A percentile compares a stretch with the other conserved stretches of the same genome.
These are phyloP conservation scores for Neodiprion fabricii DNA, from an alignment of 1,140 invertebrate species.

Conservation along the genomic window DNA sequence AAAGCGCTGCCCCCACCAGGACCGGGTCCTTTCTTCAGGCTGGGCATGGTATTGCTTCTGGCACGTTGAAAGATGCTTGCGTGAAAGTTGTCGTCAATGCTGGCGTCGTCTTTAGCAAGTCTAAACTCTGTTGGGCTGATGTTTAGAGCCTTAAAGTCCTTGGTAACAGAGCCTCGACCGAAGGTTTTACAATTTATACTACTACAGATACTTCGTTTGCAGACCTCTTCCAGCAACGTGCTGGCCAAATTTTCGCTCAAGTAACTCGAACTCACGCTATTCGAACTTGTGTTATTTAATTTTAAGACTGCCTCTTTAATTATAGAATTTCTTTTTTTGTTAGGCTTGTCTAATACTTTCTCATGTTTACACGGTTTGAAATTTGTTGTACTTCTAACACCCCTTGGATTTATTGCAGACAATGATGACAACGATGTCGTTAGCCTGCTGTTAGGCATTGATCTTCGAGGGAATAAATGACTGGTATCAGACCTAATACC, in stretches of 20 bases:
- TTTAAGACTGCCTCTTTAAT: slow-evolving; percentile 56
- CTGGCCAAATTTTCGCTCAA: slow-evolving; percentile 42
- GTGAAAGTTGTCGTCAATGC: slow-evolving; percentile 46
- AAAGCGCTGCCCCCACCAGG: slow-evolving; percentile 41
- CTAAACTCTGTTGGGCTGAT: slow-evolving; percentile 42
- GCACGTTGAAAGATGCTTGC: slow-evolving; percentile 53
- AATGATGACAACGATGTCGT: slow-evolving; percentile 19
- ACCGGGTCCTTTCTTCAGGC: slow-evolving; percentile 50
- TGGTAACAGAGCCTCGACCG: slow-evolving; percentile 49
- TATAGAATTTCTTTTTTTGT: slow-evolving; percentile 44
- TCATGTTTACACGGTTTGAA: slow-evolving; percentile 54
- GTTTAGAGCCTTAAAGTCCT: slow-evolving; percentile 54
- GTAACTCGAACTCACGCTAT: slow-evolving; percentile 31
- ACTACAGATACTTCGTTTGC: slow-evolving; percentile 46
- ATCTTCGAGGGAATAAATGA: slow-evolving; percentile 43
- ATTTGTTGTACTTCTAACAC: slow-evolving; percentile 52
- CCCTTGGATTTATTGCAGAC: slow-evolving; percentile 34
- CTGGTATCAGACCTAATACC: slow-evolving; percentile 34
- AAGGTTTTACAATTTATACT: slow-evolving; percentile 42
- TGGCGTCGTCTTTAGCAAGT: slow-evolving; percentile 52
- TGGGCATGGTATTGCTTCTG: slow-evolving; percentile 60
- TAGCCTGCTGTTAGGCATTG: slow-evolving; percentile 39
- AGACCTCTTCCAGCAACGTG: slow-evolving; percentile 44
- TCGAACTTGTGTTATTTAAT: slow-evolving; percentile 30
- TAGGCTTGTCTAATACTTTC: slow-evolving; percentile 41